phyloP scores from a whole-genome alignment of 2,888 invertebrate genomes.

The Schizaphis graminum region DNA sequence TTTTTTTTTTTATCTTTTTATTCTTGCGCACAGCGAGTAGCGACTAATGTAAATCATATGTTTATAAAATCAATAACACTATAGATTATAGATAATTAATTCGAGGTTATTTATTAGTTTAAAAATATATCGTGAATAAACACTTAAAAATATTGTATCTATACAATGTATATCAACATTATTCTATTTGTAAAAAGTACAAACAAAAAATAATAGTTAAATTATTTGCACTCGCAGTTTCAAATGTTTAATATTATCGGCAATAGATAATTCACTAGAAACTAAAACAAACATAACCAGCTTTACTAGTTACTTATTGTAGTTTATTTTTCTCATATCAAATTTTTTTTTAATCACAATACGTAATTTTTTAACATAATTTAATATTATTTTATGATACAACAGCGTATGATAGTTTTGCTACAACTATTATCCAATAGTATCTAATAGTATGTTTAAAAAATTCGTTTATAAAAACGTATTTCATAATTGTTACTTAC shows the following conservation, averaged over 20 bases:
- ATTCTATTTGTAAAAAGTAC: constrained; percentile 8
- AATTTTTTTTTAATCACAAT: background rate
- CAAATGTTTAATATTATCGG: background rate
- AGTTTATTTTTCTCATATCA: background rate
- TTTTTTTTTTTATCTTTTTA: background rate
- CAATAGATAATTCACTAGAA: background rate
- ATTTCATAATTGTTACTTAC: background rate
- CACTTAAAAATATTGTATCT: background rate
- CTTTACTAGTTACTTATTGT: background rate
- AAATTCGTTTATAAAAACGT: background rate
- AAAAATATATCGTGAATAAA: background rate
- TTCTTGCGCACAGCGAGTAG: background rate
- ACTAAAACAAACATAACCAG: background rate
- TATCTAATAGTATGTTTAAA: background rate
- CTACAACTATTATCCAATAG: background rate
- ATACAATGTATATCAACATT: background rate
- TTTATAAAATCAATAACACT: background rate
- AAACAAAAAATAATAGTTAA: background rate
- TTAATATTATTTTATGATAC: background rate
- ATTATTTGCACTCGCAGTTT: background rate
- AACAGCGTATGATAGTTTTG: background rate
- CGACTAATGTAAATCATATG: background rate
- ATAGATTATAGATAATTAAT: background rate
- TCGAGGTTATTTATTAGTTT: background rate
- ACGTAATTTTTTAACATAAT: background rate